A percentile compares a stretch with the other conserved stretches of the same genome.
Conservation (phyloP, 1,140 invertebrate genomes). For the Microplitis demolitor region DNA sequence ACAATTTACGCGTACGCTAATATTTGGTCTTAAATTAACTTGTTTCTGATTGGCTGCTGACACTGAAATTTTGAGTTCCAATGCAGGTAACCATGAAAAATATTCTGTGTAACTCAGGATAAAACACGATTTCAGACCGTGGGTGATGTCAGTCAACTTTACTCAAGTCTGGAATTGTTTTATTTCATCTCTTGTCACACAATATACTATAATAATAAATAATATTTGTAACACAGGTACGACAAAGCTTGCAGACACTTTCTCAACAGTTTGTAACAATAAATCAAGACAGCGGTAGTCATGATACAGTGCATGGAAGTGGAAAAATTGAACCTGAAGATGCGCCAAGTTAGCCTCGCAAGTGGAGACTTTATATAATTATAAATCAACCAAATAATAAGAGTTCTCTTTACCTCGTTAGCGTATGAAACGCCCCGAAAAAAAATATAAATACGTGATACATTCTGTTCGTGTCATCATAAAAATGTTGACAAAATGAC, state of each 20-base stretch:
- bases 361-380: not conserved
- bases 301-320: constrained; percentile 36
- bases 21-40: too few relatives aligned
- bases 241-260: constrained; percentile 52
- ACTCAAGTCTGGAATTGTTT: not conserved
- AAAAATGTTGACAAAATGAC: not conserved
- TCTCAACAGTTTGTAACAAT: constrained; percentile 54
- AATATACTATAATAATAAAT: not conserved
- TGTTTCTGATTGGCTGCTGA: too few relatives aligned
- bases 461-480: not conserved
- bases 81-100: too few relatives aligned
- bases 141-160: too few relatives aligned
- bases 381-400: constrained; percentile 43
- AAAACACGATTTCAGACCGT: too few relatives aligned
- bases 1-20: too few relatives aligned
- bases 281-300: constrained; percentile 40
- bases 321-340: constrained; percentile 45
- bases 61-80: too few relatives aligned
- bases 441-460: constrained; percentile 9
- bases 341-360: constrained; percentile 50
- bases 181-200: too few relatives aligned
- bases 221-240: constrained; percentile 36
- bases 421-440: constrained; percentile 43
- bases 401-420: constrained; percentile 45
- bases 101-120: too few relatives aligned